These are phyloP conservation scores for Junco hyemalis DNA, from an alignment of 2,113 vertebrate species.

Conservation along the genomic window DNA sequence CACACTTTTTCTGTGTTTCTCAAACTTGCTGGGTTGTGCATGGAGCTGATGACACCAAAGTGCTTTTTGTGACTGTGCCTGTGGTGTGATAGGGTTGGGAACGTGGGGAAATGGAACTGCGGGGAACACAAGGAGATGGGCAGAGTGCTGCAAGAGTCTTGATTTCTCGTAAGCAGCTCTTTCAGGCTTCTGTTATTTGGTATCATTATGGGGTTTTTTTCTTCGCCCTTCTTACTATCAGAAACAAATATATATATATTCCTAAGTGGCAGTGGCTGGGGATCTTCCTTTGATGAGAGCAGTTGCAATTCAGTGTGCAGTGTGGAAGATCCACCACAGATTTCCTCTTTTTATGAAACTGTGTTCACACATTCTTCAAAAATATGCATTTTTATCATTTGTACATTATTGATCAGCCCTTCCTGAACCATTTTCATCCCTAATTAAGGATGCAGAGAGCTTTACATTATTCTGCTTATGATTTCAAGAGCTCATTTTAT, in stretches of 20 bases:
- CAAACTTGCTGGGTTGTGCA: background rate
- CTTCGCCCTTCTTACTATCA: background rate
- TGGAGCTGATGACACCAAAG: background rate
- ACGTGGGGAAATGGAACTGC: background rate
- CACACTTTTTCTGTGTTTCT: no score
- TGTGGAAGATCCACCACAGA: background rate
- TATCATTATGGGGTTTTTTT: background rate
- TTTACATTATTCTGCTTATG: background rate
- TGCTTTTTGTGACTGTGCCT: background rate
- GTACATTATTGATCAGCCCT: background rate
- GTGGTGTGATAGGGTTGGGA: background rate
- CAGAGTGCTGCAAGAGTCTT: background rate
- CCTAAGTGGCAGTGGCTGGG: background rate
- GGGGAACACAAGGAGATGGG: background rate
- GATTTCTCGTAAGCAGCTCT: background rate
- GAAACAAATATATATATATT: background rate
- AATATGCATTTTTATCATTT: background rate
- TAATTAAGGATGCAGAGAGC: constrained; percentile 28
- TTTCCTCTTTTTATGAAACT: background rate
- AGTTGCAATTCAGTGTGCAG: background rate
- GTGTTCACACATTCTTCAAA: background rate
- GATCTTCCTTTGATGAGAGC: background rate
- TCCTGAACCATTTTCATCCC: background rate
- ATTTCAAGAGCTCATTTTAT: constrained; percentile 38
- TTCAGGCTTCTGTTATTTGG: background rate